Base-by-base conservation (phyloP, 2,888 invertebrate species). In the Nasonia oneida region DNA sequence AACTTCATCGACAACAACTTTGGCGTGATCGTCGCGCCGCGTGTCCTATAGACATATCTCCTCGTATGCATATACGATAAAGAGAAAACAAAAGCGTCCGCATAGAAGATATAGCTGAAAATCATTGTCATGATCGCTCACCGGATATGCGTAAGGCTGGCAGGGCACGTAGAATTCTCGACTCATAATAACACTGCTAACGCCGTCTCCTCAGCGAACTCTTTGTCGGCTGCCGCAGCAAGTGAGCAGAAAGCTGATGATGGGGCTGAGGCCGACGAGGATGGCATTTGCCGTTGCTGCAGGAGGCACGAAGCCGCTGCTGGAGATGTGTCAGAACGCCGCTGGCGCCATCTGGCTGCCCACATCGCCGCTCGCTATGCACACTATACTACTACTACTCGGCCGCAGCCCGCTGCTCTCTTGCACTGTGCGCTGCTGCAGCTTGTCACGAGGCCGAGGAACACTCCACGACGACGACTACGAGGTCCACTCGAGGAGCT, bases 81-180 rank as follows among this genome's bases (percentile, higher is more conserved):
- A 37, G 70, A 70, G 14, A 71, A 2, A 71, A 39, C 15, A 18
- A n/a, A 15, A 39, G 71, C 33, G 29, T 29, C 37, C 15, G 33
- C 37, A 37, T 4, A 37, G 3, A 37, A 3, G 3, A 37, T 37
- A 37, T 37, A 15, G 71, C 39, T 37, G n/a, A 61, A 29, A 29
- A 64, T 33, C 33, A 33, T 47, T 14, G 47, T 64, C 50, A 29
- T 4, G 47, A 39, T 64, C 70, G 89, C 93, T 91, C 87, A 93
- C 93, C 93, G 93, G 92, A 91, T 93, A 93, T 90, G 91, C 91
- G 92, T 93, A 93, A 90, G 92, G 91, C 88, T 92, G 91, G 90
- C 93, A 93, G 86, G 92, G 92, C 84, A 93, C 93, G 91, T 91
- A 92, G 89, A 93, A 93, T 91, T 93, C 93, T 91, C 93, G 93